Evolutionary conservation across 2,888 invertebrate species (phyloP).

Genomic region (Netelia melanura): DNA sequence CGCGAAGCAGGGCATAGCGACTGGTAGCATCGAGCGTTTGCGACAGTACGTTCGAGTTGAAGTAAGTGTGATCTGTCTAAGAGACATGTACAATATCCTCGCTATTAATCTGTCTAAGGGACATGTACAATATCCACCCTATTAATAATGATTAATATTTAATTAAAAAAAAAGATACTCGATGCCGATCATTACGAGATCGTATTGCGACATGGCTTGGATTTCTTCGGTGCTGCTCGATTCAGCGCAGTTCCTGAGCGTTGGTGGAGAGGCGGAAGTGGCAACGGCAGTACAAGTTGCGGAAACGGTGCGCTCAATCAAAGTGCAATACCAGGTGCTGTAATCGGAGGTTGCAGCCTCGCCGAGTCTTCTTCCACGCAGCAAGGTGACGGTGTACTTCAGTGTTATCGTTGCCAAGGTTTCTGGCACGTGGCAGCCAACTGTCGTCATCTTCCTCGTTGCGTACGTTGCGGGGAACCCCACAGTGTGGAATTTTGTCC

Average conservation of each 20-base stretch:
- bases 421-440: slow-evolving; percentile 87
- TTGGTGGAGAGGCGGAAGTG: slow-evolving; percentile 76
- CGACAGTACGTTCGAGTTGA: slow-evolving; percentile 84
- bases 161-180: slow-evolving; percentile 75
- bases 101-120: background rate
- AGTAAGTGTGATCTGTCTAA: slow-evolving; percentile 73
- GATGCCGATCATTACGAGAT: slow-evolving; percentile 84
- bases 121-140: background rate
- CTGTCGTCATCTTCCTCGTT: slow-evolving; percentile 84
- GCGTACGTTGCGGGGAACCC: slow-evolving; percentile 86
- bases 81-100: background rate
- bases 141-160: background rate
- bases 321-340: slow-evolving; percentile 24
- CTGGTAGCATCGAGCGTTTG: slow-evolving; percentile 83
- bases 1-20: slow-evolving; percentile 83
- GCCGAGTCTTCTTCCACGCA: slow-evolving; percentile 70
- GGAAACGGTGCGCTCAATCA: slow-evolving; percentile 68
- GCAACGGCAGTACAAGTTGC: slow-evolving; percentile 51
- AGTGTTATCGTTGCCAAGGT: slow-evolving; percentile 86
- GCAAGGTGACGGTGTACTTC: slow-evolving; percentile 84
- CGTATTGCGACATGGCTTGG: slow-evolving; percentile 85
- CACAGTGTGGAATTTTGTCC: slow-evolving; percentile 86
- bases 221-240: slow-evolving; percentile 85
- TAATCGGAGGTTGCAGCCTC: slow-evolving; percentile 53
- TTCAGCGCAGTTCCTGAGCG: slow-evolving; percentile 84